These are phyloP conservation scores for Ophioderma brevispina DNA, from an alignment of 35 echinoderm and acorn worm genomes.

Conservation along the genomic window DNA sequence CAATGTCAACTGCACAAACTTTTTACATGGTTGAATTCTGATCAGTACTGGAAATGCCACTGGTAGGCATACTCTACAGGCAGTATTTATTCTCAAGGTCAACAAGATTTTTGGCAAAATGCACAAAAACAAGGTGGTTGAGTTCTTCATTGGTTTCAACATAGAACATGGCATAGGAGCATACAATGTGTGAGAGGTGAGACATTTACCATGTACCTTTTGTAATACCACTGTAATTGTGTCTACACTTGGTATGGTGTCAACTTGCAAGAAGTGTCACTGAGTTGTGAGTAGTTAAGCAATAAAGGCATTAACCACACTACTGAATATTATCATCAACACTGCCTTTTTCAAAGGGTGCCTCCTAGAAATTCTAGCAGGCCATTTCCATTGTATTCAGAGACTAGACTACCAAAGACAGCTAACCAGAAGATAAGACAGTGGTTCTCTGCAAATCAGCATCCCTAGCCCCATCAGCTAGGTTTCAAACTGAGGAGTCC, in stretches of 20 bases:
- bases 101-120: not conserved
- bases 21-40: not conserved
- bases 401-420: too few species aligned
- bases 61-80: not conserved
- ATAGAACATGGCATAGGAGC: conserved; percentile 24
- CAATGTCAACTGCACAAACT: not conserved
- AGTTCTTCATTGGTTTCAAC: conserved; percentile 34
- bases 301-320: too few species aligned
- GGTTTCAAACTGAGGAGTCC: too few species aligned
- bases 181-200: conserved; percentile 4
- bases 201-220: not conserved
- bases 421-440: too few species aligned
- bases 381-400: too few species aligned
- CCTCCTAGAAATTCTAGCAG: too few species aligned
- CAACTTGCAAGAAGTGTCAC: too few species aligned
- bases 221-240: not conserved
- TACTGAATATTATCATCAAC: too few species aligned
- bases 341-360: too few species aligned
- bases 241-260: not conserved
- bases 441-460: too few species aligned
- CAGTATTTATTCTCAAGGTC: not conserved
- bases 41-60: conserved; percentile 6
- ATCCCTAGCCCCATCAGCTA: too few species aligned
- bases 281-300: too few species aligned
- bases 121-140: conserved; percentile 9